Percentiles rank a stretch among this genome's conserved stretches.
phyloP scores from a whole-genome alignment of 2,113 vertebrate species.

The Poeciliopsis turrubarensis region DNA sequence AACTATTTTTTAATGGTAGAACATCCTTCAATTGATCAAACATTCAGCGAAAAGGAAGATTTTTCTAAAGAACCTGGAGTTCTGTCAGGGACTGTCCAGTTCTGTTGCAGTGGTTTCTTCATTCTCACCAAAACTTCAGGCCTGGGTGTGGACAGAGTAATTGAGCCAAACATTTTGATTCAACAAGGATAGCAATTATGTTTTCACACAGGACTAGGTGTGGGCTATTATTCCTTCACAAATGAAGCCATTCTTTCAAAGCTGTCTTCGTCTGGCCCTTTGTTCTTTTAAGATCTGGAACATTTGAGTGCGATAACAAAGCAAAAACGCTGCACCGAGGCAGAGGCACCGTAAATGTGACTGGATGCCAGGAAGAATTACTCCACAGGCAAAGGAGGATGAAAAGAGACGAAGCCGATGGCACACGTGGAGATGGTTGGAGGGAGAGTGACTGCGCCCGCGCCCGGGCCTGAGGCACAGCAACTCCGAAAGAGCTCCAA shows the following conservation, averaged over 20 bases:
- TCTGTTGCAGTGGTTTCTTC: not conserved
- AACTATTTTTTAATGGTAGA: too few species aligned
- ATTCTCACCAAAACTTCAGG: too few species aligned
- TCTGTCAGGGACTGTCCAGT: too few species aligned
- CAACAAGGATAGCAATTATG: not conserved
- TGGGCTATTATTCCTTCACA: not conserved
- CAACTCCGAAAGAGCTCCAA: conserved; percentile 21
- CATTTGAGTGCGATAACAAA: too few species aligned
- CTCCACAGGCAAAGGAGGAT: not conserved
- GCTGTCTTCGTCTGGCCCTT: too few species aligned
- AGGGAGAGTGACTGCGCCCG: conserved; percentile 29
- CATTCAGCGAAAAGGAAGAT: too few species aligned
- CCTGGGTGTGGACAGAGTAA: not conserved
- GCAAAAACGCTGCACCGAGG: too few species aligned
- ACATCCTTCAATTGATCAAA: too few species aligned
- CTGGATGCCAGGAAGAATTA: not conserved
- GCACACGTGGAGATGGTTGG: conserved; percentile 17
- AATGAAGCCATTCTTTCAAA: too few species aligned
- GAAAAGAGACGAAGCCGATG: conserved; percentile 25
- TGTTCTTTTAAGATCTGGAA: too few species aligned
- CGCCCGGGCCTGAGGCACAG: conserved; percentile 27
- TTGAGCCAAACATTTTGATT: not conserved
- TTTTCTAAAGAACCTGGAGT: too few species aligned
- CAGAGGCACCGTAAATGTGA: too few species aligned
- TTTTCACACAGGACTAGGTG: not conserved